Conservation (phyloP, 1,140 invertebrate species). For the Dryas iulia region DNA sequence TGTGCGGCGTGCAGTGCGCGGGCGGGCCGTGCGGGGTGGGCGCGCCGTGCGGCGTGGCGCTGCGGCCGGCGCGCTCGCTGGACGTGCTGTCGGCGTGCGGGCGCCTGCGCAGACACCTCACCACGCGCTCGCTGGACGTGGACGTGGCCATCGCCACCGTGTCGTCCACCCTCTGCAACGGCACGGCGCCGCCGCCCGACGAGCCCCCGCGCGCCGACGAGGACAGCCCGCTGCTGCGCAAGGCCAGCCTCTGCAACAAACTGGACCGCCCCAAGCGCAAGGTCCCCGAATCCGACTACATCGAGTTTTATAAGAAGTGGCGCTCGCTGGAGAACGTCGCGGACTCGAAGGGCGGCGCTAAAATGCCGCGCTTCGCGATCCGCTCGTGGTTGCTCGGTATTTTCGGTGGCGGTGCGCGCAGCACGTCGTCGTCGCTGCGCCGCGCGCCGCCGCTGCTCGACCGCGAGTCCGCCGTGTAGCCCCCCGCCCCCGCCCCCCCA, state of each 20-base stretch:
- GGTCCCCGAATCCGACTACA: conserved; percentile 71
- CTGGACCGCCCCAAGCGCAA: conserved; percentile 63
- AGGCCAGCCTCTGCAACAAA: conserved; percentile 69
- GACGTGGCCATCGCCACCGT: conserved; percentile 63
- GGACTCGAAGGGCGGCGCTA: conserved; percentile 72
- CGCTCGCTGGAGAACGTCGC: conserved; percentile 87
- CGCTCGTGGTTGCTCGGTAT: conserved; percentile 86
- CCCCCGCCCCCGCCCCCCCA: conserved; percentile 6
- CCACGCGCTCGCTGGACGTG: conserved; percentile 67
- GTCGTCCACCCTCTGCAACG: conserved; percentile 70
- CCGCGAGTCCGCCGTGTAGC: conserved; percentile 73
- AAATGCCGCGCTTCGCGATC: conserved; percentile 80
- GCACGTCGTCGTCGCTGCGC: conserved; percentile 83
- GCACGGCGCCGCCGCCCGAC: conserved; percentile 72
- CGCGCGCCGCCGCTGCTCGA: conserved; percentile 78
- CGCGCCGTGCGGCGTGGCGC: conserved; percentile 9
- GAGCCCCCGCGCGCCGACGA: conserved; percentile 66
- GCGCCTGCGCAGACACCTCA: conserved; percentile 55
- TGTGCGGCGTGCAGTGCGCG: conserved; percentile 16
- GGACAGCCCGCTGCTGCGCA: conserved; percentile 74
- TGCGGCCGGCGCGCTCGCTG: conserved; percentile 64
- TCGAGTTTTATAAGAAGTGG: conserved; percentile 85
- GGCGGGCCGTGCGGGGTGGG: conserved; percentile 4
- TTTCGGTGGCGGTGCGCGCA: conserved; percentile 84
- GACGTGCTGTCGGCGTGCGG: conserved; percentile 54